Percentiles rank a stretch among this genome's conserved stretches.
Evolutionary conservation across 2,888 invertebrate genomes (phyloP).

Genomic region (Pandemis cinnamomeana): DNA sequence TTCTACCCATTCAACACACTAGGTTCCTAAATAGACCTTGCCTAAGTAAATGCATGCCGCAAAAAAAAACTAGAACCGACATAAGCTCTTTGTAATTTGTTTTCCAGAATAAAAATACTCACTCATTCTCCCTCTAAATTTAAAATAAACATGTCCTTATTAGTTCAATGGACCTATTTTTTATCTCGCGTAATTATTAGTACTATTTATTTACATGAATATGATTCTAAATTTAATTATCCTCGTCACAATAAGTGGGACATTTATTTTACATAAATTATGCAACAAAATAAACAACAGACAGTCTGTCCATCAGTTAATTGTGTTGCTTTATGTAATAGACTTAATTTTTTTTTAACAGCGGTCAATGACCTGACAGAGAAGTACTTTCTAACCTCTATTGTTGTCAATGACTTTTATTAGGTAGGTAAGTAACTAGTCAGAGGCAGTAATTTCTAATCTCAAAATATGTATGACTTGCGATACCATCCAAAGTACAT

Average conservation of each 20-base stretch:
- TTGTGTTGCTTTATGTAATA: neutral
- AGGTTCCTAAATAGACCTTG: no score
- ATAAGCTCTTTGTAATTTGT: neutral
- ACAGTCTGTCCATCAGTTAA: slow-evolving; percentile 3
- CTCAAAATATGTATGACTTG: neutral
- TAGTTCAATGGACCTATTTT: neutral
- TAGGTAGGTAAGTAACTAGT: slow-evolving; percentile 13
- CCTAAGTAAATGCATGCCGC: no score
- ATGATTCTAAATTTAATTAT: neutral
- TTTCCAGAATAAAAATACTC: neutral
- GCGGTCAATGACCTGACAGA: slow-evolving; percentile 24
- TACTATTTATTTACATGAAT: neutral
- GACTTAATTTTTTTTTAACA: slow-evolving; percentile 18
- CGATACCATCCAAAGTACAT: no score
- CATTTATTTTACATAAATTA: slow-evolving; percentile 2
- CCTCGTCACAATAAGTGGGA: neutral
- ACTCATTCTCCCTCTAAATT: no score
- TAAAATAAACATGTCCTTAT: neutral
- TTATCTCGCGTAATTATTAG: neutral
- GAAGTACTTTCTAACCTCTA: slow-evolving; percentile 38
- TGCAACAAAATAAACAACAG: neutral
- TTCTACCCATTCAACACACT: no score
- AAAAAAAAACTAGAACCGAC: no score
- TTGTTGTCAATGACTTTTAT: slow-evolving; percentile 35
- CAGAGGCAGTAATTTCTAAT: neutral